Evolutionary conservation across 2,888 invertebrate genomes (phyloP).

Genomic region (Troides aeacus): DNA sequence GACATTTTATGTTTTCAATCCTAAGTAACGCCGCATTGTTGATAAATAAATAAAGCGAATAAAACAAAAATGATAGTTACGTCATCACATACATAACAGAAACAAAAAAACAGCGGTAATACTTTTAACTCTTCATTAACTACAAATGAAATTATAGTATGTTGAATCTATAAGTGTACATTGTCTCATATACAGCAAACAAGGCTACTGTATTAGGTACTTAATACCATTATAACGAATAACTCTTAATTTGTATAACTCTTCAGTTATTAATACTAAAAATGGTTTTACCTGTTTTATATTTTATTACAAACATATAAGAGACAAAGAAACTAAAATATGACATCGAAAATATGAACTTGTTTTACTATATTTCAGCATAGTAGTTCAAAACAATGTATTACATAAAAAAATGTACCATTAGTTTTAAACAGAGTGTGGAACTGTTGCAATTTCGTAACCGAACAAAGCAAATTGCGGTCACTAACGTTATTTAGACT

Average conservation of each 20-base stretch:
- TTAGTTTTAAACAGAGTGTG: neutral
- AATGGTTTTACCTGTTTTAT: neutral
- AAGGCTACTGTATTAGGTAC: too few species aligned
- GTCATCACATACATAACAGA: too few species aligned
- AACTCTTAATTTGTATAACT: neutral
- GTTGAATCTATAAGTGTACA: too few species aligned
- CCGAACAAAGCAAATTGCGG: constrained; percentile 26
- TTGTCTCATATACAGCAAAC: too few species aligned
- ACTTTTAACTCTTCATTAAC: too few species aligned
- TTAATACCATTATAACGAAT: too few species aligned
- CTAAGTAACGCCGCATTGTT: too few species aligned
- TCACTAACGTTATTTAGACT: constrained; percentile 9
- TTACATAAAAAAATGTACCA: neutral
- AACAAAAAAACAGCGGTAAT: too few species aligned
- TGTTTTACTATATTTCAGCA: neutral
- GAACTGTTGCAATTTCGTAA: constrained; percentile 22
- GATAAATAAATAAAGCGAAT: too few species aligned
- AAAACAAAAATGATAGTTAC: too few species aligned
- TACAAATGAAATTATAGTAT: too few species aligned
- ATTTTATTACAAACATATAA: neutral
- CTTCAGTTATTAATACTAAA: neutral
- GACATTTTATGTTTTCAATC: too few species aligned
- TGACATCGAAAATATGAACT: neutral
- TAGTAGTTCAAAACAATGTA: neutral
- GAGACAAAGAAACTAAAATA: neutral